Evolutionary conservation across 2,797 vertebrate genomes (phyloP), one percentile per base, ranked within the genome.

Genomic region (Myotis findleyi): DNA sequence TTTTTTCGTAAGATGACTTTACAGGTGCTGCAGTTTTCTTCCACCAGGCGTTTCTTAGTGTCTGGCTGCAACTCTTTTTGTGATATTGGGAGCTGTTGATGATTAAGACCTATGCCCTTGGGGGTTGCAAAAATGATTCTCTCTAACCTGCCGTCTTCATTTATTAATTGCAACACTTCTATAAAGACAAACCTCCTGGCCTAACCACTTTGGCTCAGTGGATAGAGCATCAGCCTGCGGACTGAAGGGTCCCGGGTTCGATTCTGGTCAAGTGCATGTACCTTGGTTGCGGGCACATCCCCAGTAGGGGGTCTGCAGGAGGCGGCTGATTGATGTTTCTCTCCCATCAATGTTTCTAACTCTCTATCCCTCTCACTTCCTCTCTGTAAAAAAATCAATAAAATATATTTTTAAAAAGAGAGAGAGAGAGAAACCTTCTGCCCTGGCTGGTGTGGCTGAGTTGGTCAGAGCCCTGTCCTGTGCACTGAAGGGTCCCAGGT

Each of bases 1-100:
- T 62, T 69, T 81, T 80, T 68, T 59, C 6, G 1, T 36, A 66
- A 53, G 53, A 41, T 25, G n/a, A 11, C 47, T 69, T 57, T 44
- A 38, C 6, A 92, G 72, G 25, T 68, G 47, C 20, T 89, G 71
- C 66, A 82, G 33, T 41, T 87, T 94, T 94, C 55, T 79, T 86
- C 59, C 33, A 79, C 62, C 57, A 94, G 36, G 30, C 71, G 64
- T 57, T 33, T 73, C 44, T 85, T 76, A 41, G 16, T 23, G 7
- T 86, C 49, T 66, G 57, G 16, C n/a, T 59, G 7, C 38, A 23
- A n/a, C 49, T 87, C 44, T 44, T 71, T 62, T 38, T 76, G 27
- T 66, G 72, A 53, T 77, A 10, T 27, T 64, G 38, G 62, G 38
- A 36, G 66, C n/a, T 69, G 6, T 11, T 64, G 16, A 33, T 80